These are phyloP conservation scores for Catharus ustulatus DNA, from an alignment of 2,797 vertebrate species.

Conservation along the genomic window DNA sequence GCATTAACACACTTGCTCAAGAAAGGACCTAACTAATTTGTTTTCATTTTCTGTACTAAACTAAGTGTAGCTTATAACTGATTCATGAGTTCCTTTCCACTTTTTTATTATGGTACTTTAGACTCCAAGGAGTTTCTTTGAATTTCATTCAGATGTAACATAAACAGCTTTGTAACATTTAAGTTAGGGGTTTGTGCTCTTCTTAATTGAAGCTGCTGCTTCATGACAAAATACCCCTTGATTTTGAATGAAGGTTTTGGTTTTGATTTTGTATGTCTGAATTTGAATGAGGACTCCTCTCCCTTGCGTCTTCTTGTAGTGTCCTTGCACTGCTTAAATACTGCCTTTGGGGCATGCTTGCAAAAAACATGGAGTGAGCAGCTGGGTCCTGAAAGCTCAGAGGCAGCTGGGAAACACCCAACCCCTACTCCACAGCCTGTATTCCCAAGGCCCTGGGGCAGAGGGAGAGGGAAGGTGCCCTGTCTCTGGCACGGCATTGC, in stretches of 20 bases:
- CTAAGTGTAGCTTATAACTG: not conserved
- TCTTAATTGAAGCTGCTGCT: not conserved
- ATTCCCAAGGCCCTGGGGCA: fast-evolving
- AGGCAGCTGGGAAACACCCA: not conserved
- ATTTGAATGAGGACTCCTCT: not conserved
- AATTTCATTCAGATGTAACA: not conserved
- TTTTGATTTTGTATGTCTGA: not conserved
- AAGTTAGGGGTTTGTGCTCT: not conserved
- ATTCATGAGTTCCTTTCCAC: not conserved
- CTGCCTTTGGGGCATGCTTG: not conserved
- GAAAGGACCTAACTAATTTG: not conserved
- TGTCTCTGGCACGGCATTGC: fast-evolving
- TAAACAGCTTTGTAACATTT: not conserved
- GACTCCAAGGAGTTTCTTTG: not conserved
- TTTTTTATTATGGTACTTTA: not conserved
- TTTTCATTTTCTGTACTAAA: not conserved
- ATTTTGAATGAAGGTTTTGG: not conserved
- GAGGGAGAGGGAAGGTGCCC: not conserved
- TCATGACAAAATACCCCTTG: not conserved
- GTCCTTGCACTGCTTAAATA: not conserved
- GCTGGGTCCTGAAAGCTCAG: not conserved
- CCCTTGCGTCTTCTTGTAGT: not conserved
- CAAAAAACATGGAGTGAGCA: not conserved
- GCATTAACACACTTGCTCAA: not conserved
- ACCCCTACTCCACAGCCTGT: fast-evolving